phyloP scores from a whole-genome alignment of 2,888 invertebrate genomes.

The Rapana venosa region DNA sequence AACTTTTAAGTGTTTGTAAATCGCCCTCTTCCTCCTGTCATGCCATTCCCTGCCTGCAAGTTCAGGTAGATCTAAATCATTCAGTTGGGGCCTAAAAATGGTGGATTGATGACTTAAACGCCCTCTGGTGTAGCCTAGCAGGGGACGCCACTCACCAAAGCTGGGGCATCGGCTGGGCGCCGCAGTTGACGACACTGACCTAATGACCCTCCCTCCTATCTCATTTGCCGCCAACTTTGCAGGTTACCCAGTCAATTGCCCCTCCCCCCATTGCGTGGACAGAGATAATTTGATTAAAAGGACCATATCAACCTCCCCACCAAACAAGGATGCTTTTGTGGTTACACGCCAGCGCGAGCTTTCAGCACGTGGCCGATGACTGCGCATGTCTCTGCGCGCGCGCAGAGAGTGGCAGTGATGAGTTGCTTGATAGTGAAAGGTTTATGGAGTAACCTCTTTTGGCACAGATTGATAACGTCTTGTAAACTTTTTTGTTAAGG shows the following conservation, averaged over 20 bases:
- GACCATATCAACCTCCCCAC: neutral
- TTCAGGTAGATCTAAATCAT: neutral
- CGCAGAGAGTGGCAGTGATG: conserved; percentile 31
- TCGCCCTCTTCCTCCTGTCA: neutral
- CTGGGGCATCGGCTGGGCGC: neutral
- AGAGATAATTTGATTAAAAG: conserved; percentile 2
- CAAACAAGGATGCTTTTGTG: conserved; percentile 31
- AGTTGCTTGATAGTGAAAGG: conserved; percentile 9
- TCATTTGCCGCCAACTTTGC: conserved; percentile 28
- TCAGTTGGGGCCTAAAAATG: neutral
- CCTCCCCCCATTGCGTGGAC: neutral
- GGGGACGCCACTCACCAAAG: neutral
- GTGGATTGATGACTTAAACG: neutral
- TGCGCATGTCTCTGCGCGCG: conserved; percentile 30
- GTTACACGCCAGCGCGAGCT: neutral
- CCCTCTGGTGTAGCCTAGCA: neutral
- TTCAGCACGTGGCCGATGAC: conserved; percentile 30
- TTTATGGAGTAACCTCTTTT: conserved; percentile 2
- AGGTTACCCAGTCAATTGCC: neutral
- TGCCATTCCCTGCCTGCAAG: neutral
- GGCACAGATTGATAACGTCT: no score
- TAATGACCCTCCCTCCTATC: neutral
- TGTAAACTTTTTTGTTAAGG: no score
- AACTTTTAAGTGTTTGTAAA: neutral
- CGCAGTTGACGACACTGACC: neutral